Conservation (phyloP, 2,797 vertebrate species). For the Hippocampus kuda region DNA sequence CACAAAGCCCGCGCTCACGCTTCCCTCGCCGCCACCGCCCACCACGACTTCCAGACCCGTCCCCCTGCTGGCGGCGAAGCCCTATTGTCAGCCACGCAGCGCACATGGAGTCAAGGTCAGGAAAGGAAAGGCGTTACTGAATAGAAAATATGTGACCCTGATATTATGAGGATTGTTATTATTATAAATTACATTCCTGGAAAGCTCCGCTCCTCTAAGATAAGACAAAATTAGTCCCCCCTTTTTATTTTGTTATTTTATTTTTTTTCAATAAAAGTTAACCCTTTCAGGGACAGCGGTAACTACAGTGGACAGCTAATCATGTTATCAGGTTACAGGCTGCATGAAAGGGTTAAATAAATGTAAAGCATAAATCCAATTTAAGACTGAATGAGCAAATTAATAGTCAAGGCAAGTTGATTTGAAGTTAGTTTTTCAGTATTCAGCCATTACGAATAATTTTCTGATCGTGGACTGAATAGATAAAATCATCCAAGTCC, state of each 20-base stretch:
- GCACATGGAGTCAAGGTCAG: constrained; percentile 76
- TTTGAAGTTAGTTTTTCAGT: neutral
- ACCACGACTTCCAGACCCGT: constrained; percentile 69
- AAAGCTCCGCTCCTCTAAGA: no score
- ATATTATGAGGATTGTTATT: no score
- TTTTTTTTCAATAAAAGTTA: no score
- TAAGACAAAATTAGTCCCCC: no score
- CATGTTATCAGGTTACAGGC: no score
- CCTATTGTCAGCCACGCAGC: constrained; percentile 82
- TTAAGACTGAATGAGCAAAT: neutral
- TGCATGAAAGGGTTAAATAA: no score
- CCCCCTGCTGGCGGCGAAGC: constrained; percentile 87
- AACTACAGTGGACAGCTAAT: neutral
- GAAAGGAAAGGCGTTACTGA: neutral
- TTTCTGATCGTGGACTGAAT: no score
- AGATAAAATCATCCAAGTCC: neutral
- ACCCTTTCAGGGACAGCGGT: no score
- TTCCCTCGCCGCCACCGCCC: constrained; percentile 42
- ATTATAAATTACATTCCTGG: no score
- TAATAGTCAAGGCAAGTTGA: neutral
- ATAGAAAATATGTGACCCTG: no score
- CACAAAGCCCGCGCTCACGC: constrained; percentile 53
- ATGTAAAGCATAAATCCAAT: neutral
- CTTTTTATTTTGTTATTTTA: no score
- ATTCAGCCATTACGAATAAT: no score